Base-by-base conservation (phyloP, 2,888 invertebrate species). In the Ochlodes sylvanus region DNA sequence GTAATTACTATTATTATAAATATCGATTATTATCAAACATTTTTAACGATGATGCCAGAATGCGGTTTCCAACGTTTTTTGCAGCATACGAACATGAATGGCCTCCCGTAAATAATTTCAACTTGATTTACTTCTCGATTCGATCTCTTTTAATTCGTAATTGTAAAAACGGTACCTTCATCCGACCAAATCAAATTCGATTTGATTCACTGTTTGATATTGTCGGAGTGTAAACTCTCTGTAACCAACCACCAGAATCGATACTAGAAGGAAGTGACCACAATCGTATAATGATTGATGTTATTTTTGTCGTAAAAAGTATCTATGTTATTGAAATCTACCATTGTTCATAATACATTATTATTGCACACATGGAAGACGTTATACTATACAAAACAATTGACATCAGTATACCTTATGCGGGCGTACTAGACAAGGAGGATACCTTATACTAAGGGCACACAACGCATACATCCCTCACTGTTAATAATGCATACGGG, bases 401-500 rank as follows among this genome's bases (percentile, higher is more conserved):
- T 47, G 38, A 38, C 38, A 38, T 38, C 12, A 9, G 38, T 38
- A 3, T 12, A 9, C 15, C 17, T 12, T 47, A 47, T 47, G 44
- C 44, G 44, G 44, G 44, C 9, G 12, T 47, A 47, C 2, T 1
- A 17, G 7, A 15, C 44, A 17, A 15, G 44, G 0, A 17, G 44
- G 17, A 47, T 2, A 42, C n/a, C 42, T 42, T 42, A 10, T 47
- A 47, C 15, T 47, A 47, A 38, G 38, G 9, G 38, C 10, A 9
- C 10, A 38, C 10, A 12, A 12, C 1, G 34, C 34, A 9, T 7
- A 12, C 38, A 38, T 15, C 7, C 1, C 6, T 44, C 10, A 14
- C 10, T 42, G 14, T 14, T 47, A 17, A 47, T 47, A 47, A 47
- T 17, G 47, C 17, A 47, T 47, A 47, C 47, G 47, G 50, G 50